A percentile compares a stretch with the other conserved stretches of the same genome.
Conservation (phyloP, 1,140 invertebrate genomes). For the Vanessa atalanta region DNA sequence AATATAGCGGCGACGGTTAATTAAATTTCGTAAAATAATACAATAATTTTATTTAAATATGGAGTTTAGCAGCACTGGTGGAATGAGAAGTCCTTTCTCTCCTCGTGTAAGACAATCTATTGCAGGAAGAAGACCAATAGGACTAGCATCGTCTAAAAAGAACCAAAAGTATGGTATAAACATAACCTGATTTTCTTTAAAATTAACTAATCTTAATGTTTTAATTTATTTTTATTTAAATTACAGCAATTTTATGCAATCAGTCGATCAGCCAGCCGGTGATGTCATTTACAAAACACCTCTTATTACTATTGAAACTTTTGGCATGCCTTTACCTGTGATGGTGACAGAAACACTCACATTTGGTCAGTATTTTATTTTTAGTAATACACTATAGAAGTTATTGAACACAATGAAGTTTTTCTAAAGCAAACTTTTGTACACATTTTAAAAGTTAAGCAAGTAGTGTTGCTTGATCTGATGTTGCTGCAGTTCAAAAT, state of each 20-base stretch:
- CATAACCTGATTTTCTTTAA: constrained; percentile 34
- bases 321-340: constrained; percentile 90
- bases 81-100: constrained; percentile 78
- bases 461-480: too few relatives aligned
- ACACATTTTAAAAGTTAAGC: too few relatives aligned
- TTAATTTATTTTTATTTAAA: constrained; percentile 16
- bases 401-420: too few relatives aligned
- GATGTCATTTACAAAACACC: constrained; percentile 86
- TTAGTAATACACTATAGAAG: too few relatives aligned
- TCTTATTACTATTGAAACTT: constrained; percentile 87
- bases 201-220: constrained; percentile 12
- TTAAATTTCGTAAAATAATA: constrained; percentile 23
- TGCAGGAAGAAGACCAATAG: constrained; percentile 64
- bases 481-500: too few relatives aligned
- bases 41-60: constrained; percentile 43
- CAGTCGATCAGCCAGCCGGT: constrained; percentile 66
- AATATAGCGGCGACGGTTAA: constrained; percentile 31
- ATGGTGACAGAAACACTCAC: constrained; percentile 93
- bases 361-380: constrained; percentile 83
- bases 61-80: constrained; percentile 75
- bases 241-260: constrained; percentile 59
- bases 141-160: constrained; percentile 69
- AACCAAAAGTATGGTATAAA: constrained; percentile 67
- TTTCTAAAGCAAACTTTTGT: too few relatives aligned
- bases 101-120: constrained; percentile 75